phyloP scores from a whole-genome alignment of 2,888 invertebrate species.

The Dioctria rufipes region DNA sequence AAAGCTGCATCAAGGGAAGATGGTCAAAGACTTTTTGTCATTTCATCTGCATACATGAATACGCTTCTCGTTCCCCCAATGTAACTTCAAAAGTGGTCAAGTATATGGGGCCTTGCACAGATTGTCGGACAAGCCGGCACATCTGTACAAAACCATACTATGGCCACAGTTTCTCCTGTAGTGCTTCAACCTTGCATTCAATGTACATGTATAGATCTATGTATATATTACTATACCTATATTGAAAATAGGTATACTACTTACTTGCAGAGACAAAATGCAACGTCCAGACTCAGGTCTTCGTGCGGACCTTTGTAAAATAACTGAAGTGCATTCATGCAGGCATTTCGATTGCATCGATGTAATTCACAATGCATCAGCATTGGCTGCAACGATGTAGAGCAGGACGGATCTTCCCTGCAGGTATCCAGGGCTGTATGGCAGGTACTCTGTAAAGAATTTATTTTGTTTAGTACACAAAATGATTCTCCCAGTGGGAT shows the following conservation, averaged over 20 bases:
- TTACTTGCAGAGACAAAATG: slow-evolving; percentile 95
- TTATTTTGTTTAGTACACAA: slow-evolving; percentile 40
- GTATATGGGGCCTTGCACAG: slow-evolving; percentile 27
- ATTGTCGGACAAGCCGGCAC: slow-evolving; percentile 31
- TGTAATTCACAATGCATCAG: slow-evolving; percentile 85
- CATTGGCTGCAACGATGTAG: slow-evolving; percentile 85
- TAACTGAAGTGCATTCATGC: slow-evolving; percentile 88
- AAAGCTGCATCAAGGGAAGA: neutral
- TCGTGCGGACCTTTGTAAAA: slow-evolving; percentile 88
- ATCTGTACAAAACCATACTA: slow-evolving; percentile 24
- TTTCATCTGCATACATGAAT: slow-evolving; percentile 1
- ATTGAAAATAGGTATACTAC: slow-evolving; percentile 66
- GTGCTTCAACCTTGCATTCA: neutral
- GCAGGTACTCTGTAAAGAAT: slow-evolving; percentile 83
- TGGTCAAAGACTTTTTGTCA: neutral
- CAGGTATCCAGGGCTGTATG: slow-evolving; percentile 87
- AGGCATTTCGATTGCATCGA: slow-evolving; percentile 86
- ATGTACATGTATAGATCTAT: neutral
- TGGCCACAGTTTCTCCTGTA: neutral
- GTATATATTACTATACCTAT: slow-evolving; percentile 24
- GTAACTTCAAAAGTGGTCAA: slow-evolving; percentile 5
- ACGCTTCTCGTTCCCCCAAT: neutral
- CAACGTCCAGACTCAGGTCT: slow-evolving; percentile 89
- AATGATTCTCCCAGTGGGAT: slow-evolving; percentile 43
- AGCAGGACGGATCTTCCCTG: slow-evolving; percentile 87